Evolutionary conservation across 2,797 vertebrate genomes (phyloP).

Genomic region (Vipera latastei): DNA sequence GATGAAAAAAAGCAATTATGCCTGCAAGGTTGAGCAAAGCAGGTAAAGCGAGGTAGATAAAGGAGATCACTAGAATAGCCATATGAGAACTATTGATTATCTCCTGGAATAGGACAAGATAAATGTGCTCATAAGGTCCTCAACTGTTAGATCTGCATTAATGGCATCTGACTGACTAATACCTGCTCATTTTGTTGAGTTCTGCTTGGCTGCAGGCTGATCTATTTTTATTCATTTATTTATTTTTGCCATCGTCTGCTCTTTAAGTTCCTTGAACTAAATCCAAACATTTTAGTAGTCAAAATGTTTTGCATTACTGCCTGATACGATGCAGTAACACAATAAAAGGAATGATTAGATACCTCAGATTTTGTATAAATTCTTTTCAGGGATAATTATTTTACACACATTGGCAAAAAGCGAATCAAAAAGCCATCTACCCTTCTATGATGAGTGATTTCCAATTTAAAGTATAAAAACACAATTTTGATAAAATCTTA

Average conservation of each 20-base stretch:
- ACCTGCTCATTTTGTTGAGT: conserved; percentile 40
- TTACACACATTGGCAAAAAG: conserved; percentile 35
- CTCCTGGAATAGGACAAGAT: background rate
- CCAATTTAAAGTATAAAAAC: conserved; percentile 42
- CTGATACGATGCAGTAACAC: conserved; percentile 50
- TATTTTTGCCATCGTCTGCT: conserved; percentile 51
- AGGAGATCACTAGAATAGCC: background rate
- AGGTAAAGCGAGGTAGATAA: background rate
- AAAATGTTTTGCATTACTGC: conserved; percentile 36
- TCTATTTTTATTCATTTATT: conserved; percentile 31
- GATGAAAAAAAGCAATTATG: too few relatives aligned
- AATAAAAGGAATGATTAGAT: conserved; percentile 32
- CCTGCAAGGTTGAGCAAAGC: background rate
- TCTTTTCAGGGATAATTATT: conserved; percentile 20
- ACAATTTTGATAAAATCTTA: conserved; percentile 44
- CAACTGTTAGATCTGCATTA: background rate
- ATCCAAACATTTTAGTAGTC: conserved; percentile 52
- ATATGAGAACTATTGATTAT: background rate
- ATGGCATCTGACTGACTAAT: background rate
- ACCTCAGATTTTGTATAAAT: conserved; percentile 14
- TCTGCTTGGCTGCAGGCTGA: background rate
- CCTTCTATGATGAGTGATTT: background rate
- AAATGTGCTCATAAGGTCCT: background rate
- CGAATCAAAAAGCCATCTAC: conserved; percentile 27
- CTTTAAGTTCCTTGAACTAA: conserved; percentile 45